phyloP scores from a whole-genome alignment of 92 coral and sea anemone species.

The Heliopora coerulea region DNA sequence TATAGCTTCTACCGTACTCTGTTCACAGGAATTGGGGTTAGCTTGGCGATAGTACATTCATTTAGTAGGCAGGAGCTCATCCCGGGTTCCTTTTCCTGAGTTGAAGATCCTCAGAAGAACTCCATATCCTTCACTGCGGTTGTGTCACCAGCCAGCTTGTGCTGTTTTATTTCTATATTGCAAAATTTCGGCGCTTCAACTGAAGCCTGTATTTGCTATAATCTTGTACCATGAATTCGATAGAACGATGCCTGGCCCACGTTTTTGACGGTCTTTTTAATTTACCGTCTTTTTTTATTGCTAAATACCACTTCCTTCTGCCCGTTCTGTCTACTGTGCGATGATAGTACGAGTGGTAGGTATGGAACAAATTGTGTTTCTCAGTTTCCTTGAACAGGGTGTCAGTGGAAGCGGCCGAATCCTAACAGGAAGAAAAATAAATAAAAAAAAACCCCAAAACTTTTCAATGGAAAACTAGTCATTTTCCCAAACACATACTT shows the following conservation, averaged over 20 bases:
- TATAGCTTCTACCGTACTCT: too few relatives aligned
- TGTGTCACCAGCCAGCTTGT: too few relatives aligned
- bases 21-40: too few relatives aligned
- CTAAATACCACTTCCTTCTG: conserved; percentile 58
- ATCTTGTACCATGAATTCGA: conserved; percentile 58
- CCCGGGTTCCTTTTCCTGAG: too few relatives aligned
- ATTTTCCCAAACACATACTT: too few relatives aligned
- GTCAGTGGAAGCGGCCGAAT: conserved; percentile 14
- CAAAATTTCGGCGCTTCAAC: too few relatives aligned
- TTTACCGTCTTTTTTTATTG: conserved; percentile 61
- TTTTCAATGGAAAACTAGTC: too few relatives aligned
- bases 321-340: neutral
- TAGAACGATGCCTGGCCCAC: conserved; percentile 56
- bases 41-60: too few relatives aligned
- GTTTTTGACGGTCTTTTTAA: conserved; percentile 72
- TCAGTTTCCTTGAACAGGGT: conserved; percentile 42
- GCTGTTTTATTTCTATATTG: too few relatives aligned
- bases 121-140: too few relatives aligned
- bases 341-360: conserved; percentile 61
- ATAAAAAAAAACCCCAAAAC: neutral
- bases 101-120: too few relatives aligned
- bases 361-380: conserved; percentile 57
- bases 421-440: neutral
- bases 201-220: conserved; percentile 28
- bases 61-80: too few relatives aligned